Evolutionary conservation across 1,140 invertebrate species (phyloP).

Genomic region (Solen grandis): DNA sequence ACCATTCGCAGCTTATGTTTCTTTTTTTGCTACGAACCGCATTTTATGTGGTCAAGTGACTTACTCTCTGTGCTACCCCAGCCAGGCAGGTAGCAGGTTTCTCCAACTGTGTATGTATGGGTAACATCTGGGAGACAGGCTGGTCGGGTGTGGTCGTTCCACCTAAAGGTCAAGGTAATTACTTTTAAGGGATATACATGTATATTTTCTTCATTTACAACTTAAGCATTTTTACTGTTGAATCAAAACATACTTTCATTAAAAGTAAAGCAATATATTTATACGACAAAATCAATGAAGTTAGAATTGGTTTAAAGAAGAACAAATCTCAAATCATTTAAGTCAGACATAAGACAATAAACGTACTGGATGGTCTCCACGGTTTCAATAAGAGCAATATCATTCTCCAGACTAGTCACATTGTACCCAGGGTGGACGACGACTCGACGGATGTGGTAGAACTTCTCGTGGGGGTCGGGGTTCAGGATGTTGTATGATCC

Average conservation of each 20-base stretch:
- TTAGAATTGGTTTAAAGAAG: too few species aligned
- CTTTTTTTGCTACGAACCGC: too few species aligned
- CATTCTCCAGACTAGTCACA: conserved; percentile 37
- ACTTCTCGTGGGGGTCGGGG: conserved; percentile 28
- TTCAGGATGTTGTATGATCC: conserved; percentile 31
- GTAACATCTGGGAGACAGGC: conserved; percentile 23
- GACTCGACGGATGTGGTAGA: conserved; percentile 37
- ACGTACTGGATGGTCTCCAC: conserved; percentile 21
- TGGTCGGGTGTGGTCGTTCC: conserved; percentile 39
- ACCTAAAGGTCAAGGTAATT: conserved; percentile 13
- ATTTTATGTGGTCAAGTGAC: too few species aligned
- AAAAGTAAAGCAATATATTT: too few species aligned
- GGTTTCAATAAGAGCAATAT: conserved; percentile 35
- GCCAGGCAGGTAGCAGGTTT: conserved; percentile 36
- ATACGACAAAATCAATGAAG: too few species aligned
- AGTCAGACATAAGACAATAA: too few species aligned
- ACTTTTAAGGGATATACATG: too few species aligned
- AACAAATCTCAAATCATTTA: too few species aligned
- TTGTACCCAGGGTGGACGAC: conserved; percentile 39
- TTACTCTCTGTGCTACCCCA: conserved; percentile 37
- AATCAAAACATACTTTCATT: too few species aligned
- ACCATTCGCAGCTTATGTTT: too few species aligned
- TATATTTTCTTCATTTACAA: too few species aligned
- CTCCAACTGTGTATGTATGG: conserved; percentile 31
- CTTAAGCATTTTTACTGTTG: too few species aligned